Conservation (phyloP, 2,888 invertebrate genomes). For the Lucinisca nassula region DNA sequence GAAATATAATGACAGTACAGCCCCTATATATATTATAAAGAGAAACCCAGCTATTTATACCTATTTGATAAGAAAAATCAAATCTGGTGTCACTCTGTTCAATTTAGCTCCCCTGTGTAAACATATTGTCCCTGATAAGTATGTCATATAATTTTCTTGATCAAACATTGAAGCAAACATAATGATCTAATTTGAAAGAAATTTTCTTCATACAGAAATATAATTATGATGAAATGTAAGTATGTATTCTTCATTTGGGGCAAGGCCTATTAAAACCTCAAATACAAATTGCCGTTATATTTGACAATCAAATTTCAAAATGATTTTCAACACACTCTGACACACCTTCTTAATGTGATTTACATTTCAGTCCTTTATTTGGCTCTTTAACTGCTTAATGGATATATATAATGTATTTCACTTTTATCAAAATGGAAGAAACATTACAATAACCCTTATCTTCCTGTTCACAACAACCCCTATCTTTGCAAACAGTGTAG, state of each 20-base stretch:
- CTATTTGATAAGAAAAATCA: not conserved
- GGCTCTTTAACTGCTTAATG: not conserved
- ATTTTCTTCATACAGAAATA: not conserved
- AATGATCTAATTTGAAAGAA: not conserved
- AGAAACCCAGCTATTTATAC: too few relatives aligned
- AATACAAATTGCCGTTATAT: not conserved
- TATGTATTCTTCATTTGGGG: not conserved
- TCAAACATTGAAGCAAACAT: not conserved
- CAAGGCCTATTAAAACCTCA: not conserved
- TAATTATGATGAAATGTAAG: not conserved
- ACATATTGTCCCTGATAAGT: not conserved
- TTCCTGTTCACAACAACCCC: too few relatives aligned
- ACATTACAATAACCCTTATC: too few relatives aligned
- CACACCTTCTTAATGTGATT: not conserved
- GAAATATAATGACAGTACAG: too few relatives aligned
- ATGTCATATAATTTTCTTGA: slow-evolving; percentile 7
- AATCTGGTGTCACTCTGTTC: not conserved
- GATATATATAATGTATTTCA: not conserved
- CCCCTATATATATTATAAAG: too few relatives aligned
- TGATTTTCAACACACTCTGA: not conserved
- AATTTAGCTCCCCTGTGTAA: not conserved
- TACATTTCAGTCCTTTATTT: not conserved
- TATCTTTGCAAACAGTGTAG: too few relatives aligned
- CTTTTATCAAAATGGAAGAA: not conserved
- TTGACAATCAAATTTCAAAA: not conserved